Conservation (phyloP, 2,888 invertebrate genomes). For the Drosophila neonasuta region DNA sequence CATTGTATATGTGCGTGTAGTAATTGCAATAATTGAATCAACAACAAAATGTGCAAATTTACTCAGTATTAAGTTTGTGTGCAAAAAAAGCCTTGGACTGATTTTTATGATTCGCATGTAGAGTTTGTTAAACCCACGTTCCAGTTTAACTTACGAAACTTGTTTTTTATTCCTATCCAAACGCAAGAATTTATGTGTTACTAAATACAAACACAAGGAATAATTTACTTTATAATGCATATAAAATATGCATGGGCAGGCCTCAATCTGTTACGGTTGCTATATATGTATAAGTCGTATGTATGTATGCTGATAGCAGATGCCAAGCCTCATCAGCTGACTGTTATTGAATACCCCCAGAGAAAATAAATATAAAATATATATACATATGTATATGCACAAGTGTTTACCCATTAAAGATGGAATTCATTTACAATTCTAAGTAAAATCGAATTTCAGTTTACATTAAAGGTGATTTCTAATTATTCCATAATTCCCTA, state of each 20-base stretch:
- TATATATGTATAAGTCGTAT: not conserved
- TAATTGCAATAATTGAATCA: slow-evolving; percentile 11
- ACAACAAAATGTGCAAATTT: slow-evolving; percentile 11
- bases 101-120: slow-evolving; percentile 1
- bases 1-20: not conserved
- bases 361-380: not conserved
- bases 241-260: not conserved
- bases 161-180: slow-evolving; percentile 37
- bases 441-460: not conserved
- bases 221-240: not conserved
- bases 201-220: not conserved
- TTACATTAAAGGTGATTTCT: not conserved
- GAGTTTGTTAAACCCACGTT: slow-evolving; percentile 8
- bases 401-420: not conserved
- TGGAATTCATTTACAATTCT: not conserved
- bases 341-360: not conserved
- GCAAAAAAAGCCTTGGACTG: slow-evolving; percentile 12
- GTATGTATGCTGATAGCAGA: not conserved
- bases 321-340: not conserved
- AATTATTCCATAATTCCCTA: too few relatives aligned
- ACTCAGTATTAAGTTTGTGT: not conserved
- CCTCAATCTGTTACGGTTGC: not conserved
- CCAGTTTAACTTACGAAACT: slow-evolving; percentile 27
- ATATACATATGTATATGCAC: not conserved
- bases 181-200: not conserved